These are phyloP conservation scores for Geotrupes spiniger DNA, from an alignment of 2,888 invertebrate genomes.

Conservation along the genomic window DNA sequence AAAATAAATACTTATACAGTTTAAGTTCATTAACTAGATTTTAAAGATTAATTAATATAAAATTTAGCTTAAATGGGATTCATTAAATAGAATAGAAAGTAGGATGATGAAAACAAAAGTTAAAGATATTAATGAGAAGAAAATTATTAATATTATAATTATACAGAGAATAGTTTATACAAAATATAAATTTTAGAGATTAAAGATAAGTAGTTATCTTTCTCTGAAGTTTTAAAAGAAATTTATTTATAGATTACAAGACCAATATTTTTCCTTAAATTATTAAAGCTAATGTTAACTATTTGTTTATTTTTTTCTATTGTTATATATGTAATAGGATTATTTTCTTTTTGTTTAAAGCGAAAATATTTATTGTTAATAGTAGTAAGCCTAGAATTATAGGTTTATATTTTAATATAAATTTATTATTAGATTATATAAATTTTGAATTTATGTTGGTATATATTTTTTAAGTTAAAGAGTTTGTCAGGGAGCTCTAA, in stretches of 20 bases:
- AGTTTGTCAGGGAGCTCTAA: slow-evolving; percentile 65
- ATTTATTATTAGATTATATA: slow-evolving; percentile 52
- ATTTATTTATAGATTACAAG: slow-evolving; percentile 66
- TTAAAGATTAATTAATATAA: slow-evolving; percentile 52
- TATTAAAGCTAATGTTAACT: slow-evolving; percentile 61
- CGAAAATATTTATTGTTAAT: slow-evolving; percentile 60
- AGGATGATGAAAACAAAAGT: slow-evolving; percentile 51
- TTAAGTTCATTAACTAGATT: slow-evolving; percentile 63
- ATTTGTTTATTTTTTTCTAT: slow-evolving; percentile 39
- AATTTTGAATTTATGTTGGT: slow-evolving; percentile 56
- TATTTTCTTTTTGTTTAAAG: slow-evolving; percentile 56
- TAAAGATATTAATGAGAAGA: slow-evolving; percentile 46
- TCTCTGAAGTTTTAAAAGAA: slow-evolving; percentile 61
- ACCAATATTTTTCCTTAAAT: slow-evolving; percentile 65
- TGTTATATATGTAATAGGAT: slow-evolving; percentile 54
- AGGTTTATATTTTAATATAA: slow-evolving; percentile 55
- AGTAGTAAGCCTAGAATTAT: slow-evolving; percentile 61
- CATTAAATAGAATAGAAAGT: slow-evolving; percentile 59
- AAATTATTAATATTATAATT: slow-evolving; percentile 37
- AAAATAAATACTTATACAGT: slow-evolving; percentile 66
- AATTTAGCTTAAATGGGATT: slow-evolving; percentile 52
- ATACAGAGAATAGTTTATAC: slow-evolving; percentile 62
- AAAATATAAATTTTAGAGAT: slow-evolving; percentile 71
- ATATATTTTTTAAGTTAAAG: slow-evolving; percentile 62
- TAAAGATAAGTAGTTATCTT: slow-evolving; percentile 56